These are phyloP conservation scores for Labeo calbasu DNA, from an alignment of 2,797 vertebrate species.

Conservation along the genomic window DNA sequence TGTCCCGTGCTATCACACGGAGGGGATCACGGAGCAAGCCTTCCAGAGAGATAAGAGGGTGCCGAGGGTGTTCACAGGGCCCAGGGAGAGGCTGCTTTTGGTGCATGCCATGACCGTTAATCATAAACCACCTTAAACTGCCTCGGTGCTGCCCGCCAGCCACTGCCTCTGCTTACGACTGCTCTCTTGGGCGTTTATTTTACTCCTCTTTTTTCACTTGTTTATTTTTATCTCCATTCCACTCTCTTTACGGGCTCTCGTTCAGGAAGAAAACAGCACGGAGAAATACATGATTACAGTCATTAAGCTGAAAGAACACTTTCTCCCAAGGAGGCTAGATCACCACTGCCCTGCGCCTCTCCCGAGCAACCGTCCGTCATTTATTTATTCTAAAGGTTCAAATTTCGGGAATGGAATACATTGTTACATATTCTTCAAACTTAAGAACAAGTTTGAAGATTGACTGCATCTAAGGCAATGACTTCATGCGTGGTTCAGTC, in stretches of 20 bases:
- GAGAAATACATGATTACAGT: slow-evolving; percentile 79
- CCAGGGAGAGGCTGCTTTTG: slow-evolving; percentile 19
- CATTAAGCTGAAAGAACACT: slow-evolving; percentile 72
- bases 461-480: slow-evolving; percentile 54
- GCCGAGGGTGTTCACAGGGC: not conserved
- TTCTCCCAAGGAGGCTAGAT: slow-evolving; percentile 30
- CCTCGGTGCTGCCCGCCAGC: slow-evolving; percentile 20
- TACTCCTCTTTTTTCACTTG: slow-evolving; percentile 60
- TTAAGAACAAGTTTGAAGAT: slow-evolving; percentile 45
- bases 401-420: slow-evolving; percentile 12
- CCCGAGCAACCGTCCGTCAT: slow-evolving; percentile 6
- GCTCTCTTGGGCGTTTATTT: slow-evolving; percentile 60
- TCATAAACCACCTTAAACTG: slow-evolving; percentile 34
- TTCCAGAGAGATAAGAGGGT: slow-evolving; percentile 43
- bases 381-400: slow-evolving; percentile 46
- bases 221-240: slow-evolving; percentile 76
- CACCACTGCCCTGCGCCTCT: slow-evolving; percentile 13
- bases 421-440: slow-evolving; percentile 48
- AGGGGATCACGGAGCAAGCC: slow-evolving; percentile 36
- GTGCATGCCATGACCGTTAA: slow-evolving; percentile 15
- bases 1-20: slow-evolving; percentile 37
- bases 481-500: slow-evolving; percentile 41
- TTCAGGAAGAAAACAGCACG: slow-evolving; percentile 74
- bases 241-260: slow-evolving; percentile 66
- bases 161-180: slow-evolving; percentile 59